Evolutionary conservation across 92 coral and sea anemone species (phyloP).

Genomic region (Chrysogorgia sp.): DNA sequence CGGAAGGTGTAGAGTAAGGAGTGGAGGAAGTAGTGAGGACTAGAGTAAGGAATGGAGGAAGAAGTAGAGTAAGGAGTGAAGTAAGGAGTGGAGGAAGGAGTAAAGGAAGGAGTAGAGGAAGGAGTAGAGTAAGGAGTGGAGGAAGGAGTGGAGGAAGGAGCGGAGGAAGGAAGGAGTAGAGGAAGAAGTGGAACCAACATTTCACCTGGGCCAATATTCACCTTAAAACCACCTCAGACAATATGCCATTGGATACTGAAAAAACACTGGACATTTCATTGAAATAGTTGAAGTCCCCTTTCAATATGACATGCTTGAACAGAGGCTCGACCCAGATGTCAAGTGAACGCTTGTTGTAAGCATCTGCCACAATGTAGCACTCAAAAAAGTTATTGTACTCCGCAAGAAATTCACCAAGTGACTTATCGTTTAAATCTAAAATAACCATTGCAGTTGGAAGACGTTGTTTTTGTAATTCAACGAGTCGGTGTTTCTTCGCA

Average conservation of each 20-base stretch:
- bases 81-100: no score
- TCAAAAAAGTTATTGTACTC: constrained; percentile 88
- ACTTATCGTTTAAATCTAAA: constrained; percentile 72
- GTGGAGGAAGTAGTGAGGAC: no score
- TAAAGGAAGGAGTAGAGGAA: no score
- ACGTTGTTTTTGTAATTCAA: constrained; percentile 85
- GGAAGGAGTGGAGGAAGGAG: no score
- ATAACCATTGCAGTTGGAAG: constrained; percentile 76
- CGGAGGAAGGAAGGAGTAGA: no score
- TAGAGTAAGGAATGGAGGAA: no score
- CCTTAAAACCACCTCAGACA: constrained; percentile 81
- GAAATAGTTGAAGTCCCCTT: constrained; percentile 87
- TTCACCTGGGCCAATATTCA: constrained; percentile 56
- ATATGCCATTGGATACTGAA: constrained; percentile 66
- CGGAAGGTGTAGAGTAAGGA: no score
- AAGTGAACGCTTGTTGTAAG: constrained; percentile 80
- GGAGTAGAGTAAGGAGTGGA: no score
- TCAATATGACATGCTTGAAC: constrained; percentile 76
- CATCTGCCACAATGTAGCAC: constrained; percentile 89
- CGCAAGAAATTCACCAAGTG: constrained; percentile 74
- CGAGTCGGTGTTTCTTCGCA: constrained; percentile 81
- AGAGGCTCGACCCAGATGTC: constrained; percentile 79
- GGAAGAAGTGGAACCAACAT: no score
- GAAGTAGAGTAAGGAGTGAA: no score
- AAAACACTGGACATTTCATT: constrained; percentile 80